A percentile compares a stretch with the other conserved stretches of the same genome.
phyloP scores from a whole-genome alignment of 2,797 vertebrate genomes.

The Coregonus suidteri region DNA sequence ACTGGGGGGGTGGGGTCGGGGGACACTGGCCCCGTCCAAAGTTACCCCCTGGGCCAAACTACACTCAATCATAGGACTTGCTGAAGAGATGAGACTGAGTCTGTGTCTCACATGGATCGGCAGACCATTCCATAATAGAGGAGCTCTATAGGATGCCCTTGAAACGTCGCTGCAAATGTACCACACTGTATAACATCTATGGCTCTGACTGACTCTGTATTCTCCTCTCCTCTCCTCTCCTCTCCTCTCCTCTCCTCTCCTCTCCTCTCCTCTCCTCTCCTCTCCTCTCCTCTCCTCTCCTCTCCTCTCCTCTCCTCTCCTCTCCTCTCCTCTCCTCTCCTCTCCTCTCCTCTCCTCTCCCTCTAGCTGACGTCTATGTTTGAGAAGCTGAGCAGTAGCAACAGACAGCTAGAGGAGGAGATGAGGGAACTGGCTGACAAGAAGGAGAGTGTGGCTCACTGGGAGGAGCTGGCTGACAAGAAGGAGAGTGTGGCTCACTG shows the following conservation, averaged over 20 bases:
- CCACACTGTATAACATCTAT: no score
- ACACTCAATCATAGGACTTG: no score
- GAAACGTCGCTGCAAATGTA: no score
- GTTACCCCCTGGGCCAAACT: no score
- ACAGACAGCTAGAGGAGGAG: constrained; percentile 91
- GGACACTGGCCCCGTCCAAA: no score
- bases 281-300: neutral
- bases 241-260: neutral
- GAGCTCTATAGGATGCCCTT: no score
- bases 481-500: constrained; percentile 97
- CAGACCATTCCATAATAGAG: no score
- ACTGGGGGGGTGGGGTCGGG: no score
- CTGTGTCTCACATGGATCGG: no score
- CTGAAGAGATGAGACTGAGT: no score
- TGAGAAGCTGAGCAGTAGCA: constrained; percentile 84
- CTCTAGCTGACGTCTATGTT: constrained; percentile 81
- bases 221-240: neutral
- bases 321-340: neutral
- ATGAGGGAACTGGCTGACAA: constrained; percentile 93
- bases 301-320: neutral
- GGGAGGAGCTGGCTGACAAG: constrained; percentile 87
- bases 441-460: constrained; percentile 89
- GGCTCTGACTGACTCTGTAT: neutral
- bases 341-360: no score
- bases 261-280: neutral